Base-by-base conservation (phyloP, 2,888 invertebrate genomes). In the Reticulitermes lucifugus region DNA sequence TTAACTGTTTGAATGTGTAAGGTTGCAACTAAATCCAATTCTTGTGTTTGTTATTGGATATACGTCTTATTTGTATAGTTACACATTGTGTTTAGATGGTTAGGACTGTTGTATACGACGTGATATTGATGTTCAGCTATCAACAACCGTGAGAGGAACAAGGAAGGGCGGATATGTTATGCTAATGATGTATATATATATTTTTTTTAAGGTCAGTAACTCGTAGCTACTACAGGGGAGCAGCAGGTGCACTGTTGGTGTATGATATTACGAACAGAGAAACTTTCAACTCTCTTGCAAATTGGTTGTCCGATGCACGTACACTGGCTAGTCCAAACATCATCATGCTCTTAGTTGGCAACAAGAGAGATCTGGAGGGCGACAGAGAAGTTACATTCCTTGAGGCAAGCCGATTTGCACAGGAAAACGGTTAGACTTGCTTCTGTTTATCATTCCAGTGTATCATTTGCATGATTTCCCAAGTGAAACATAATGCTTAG, bases 351-450 rank as follows among this genome's bases (percentile, higher is more conserved):
- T 91, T 96, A 86, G 96, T 96, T 83, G 96, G 96, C 29, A 96
- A 96, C 90, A 96, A 96, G 90, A 96, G 95, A 89, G 96, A 96
- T 90, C 91, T 96, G 89, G 96, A 96, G 89, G 95, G 94, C 88
- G 95, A 95, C 46, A 92, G 96, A 88, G 96, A 96, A 91, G 96
- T 96, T 5, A 96, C 96, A 82, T 96, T 96, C 89, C 92, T 96
- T 87, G 96, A 96, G 91, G 96, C 96, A 71, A 96, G 95, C 90
- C 94, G 95, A 89, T 96, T 96, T 92, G 96, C 96, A 70, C 96
- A 96, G 90, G 96, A 96, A 91, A 96, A 96, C 92, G 96, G 96
- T 96, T 91, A 89, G 89, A n/a, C 25, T n/a, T 65, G 5, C n/a
- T n/a, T 65, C 4, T 65, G n/a, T 10, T 25, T 65, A 65, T 65